Evolutionary conservation across 2,797 vertebrate genomes (phyloP).

Genomic region (Macropus fuliginosus): DNA sequence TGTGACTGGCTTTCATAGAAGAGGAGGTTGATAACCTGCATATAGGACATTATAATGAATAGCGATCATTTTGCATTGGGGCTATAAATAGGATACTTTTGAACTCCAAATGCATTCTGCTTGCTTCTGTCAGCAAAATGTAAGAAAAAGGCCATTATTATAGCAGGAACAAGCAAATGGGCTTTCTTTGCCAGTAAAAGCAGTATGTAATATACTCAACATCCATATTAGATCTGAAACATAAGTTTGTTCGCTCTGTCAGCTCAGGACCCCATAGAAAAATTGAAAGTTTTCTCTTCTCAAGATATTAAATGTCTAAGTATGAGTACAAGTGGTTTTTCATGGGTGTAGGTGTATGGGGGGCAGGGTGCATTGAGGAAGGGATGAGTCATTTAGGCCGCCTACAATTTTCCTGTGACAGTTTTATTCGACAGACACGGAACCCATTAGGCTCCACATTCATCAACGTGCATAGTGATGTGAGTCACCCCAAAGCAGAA

Average conservation of each 20-base stretch:
- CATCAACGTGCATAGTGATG: background rate
- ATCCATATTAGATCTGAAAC: constrained; percentile 58
- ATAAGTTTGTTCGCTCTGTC: constrained; percentile 59
- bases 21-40: constrained; percentile 76
- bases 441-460: background rate
- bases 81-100: constrained; percentile 81
- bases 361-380: background rate
- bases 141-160: constrained; percentile 73
- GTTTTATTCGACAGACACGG: background rate
- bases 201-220: constrained; percentile 70
- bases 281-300: constrained; percentile 60
- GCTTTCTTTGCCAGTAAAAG: constrained; percentile 74
- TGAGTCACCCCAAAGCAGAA: constrained; percentile 1
- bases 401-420: constrained; percentile 18
- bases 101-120: constrained; percentile 72
- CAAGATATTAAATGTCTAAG: constrained; percentile 45
- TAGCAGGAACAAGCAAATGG: constrained; percentile 70
- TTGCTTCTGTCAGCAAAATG: constrained; percentile 81
- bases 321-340: constrained; percentile 3
- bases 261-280: constrained; percentile 60
- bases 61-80: constrained; percentile 74
- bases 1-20: constrained; percentile 73
- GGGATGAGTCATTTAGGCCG: background rate
- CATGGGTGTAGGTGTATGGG: background rate
- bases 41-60: constrained; percentile 75